phyloP scores from a whole-genome alignment of 2,888 invertebrate species.

The Noctua janthe region DNA sequence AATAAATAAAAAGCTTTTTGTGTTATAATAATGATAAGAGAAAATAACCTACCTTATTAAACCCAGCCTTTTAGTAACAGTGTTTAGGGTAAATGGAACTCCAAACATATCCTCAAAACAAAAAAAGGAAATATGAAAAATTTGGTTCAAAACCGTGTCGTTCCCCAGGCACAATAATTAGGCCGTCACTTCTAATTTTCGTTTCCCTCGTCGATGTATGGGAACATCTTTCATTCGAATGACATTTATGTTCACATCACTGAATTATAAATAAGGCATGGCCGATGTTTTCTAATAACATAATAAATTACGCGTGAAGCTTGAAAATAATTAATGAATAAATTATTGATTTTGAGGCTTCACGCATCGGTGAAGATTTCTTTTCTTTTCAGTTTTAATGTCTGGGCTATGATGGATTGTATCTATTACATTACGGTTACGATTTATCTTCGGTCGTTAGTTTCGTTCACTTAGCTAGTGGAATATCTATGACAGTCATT shows the following conservation, averaged over 20 bases:
- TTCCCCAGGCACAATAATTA: slow-evolving; percentile 39
- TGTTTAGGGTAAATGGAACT: slow-evolving; percentile 4
- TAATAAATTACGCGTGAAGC: slow-evolving; percentile 35
- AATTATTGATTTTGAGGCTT: slow-evolving; percentile 34
- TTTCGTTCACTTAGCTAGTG: slow-evolving; percentile 11
- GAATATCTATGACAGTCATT: slow-evolving; percentile 17
- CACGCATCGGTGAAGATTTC: slow-evolving; percentile 16
- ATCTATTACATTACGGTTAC: slow-evolving; percentile 5
- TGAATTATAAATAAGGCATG: slow-evolving; percentile 58
- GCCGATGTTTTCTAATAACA: slow-evolving; percentile 43
- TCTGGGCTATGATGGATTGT: slow-evolving; percentile 30
- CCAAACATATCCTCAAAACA: slow-evolving; percentile 8
- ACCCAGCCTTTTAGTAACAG: neutral
- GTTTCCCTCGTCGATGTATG: slow-evolving; percentile 31
- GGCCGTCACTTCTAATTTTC: slow-evolving; percentile 37
- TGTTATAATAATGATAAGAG: neutral
- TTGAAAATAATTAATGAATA: slow-evolving; percentile 52
- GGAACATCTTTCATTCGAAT: slow-evolving; percentile 49
- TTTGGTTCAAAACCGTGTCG: slow-evolving; percentile 19
- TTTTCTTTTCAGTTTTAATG: slow-evolving; percentile 26
- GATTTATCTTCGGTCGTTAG: slow-evolving; percentile 16
- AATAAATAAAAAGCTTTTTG: too few relatives aligned
- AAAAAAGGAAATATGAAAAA: neutral
- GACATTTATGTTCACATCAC: slow-evolving; percentile 48
- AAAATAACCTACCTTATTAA: neutral